Conservation (phyloP, 2,797 vertebrate genomes). For the Sebastes ruberrimus region DNA sequence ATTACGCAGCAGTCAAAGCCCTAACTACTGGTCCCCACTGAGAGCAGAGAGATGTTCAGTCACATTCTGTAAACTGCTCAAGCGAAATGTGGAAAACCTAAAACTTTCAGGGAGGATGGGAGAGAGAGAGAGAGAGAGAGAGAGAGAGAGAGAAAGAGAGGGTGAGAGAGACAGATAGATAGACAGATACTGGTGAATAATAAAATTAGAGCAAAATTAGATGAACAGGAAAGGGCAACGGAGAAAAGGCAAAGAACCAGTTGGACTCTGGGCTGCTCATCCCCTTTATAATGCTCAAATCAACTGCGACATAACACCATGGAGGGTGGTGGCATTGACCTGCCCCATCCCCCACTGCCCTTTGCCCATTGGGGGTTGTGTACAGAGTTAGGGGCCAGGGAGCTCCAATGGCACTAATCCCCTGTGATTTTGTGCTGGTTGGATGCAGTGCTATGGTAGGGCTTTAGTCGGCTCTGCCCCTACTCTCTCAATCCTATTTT, state of each 20-base stretch:
- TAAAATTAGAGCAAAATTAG: slow-evolving; percentile 26
- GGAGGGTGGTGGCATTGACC: slow-evolving; percentile 61
- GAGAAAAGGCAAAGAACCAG: slow-evolving; percentile 37
- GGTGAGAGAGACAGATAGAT: background rate
- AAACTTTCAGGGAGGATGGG: slow-evolving; percentile 51
- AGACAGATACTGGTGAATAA: slow-evolving; percentile 16
- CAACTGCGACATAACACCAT: slow-evolving; percentile 47
- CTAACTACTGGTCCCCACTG: slow-evolving; percentile 34
- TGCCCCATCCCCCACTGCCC: slow-evolving; percentile 56
- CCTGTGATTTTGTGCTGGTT: slow-evolving; percentile 60
- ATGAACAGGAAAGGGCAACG: slow-evolving; percentile 37
- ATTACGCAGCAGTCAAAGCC: slow-evolving; percentile 21
- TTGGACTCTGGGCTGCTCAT: slow-evolving; percentile 24
- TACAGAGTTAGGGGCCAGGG: slow-evolving; percentile 54
- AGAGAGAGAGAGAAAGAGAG: background rate
- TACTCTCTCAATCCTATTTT: slow-evolving; percentile 67
- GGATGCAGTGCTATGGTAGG: slow-evolving; percentile 59
- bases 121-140: background rate
- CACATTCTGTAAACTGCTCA: slow-evolving; percentile 59
- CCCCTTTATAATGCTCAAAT: slow-evolving; percentile 50
- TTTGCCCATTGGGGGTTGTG: slow-evolving; percentile 58
- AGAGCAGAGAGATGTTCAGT: slow-evolving; percentile 50
- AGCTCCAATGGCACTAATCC: slow-evolving; percentile 70
- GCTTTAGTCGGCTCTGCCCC: slow-evolving; percentile 54
- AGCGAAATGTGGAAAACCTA: slow-evolving; percentile 43